Conservation (phyloP, 2,113 vertebrate genomes). For the Psilopsiagon aurifrons region DNA sequence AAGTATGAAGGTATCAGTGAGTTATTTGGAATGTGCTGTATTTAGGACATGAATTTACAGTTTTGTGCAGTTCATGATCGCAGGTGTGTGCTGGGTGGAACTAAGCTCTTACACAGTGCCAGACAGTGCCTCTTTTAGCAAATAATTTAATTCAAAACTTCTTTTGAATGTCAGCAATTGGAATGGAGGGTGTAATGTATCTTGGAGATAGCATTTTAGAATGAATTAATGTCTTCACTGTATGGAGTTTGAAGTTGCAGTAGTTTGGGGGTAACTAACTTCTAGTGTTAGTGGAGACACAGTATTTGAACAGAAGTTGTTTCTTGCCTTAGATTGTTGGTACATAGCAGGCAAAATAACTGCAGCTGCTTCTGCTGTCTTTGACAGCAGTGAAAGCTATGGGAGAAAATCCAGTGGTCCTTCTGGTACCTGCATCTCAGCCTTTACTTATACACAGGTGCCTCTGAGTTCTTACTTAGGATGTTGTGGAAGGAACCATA, state of each 20-base stretch:
- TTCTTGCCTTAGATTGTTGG: not conserved
- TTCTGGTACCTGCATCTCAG: not conserved
- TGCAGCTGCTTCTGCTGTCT: constrained; percentile 4
- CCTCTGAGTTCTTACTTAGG: not conserved
- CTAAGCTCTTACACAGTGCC: constrained; percentile 29
- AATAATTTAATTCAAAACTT: constrained; percentile 65
- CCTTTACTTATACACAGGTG: not conserved
- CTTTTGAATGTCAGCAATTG: constrained; percentile 37
- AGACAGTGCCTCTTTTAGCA: constrained; percentile 61
- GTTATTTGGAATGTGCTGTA: constrained; percentile 49
- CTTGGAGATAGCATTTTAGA: constrained; percentile 11
- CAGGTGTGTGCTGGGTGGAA: constrained; percentile 5
- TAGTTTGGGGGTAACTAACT: constrained; percentile 36
- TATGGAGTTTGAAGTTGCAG: constrained; percentile 29
- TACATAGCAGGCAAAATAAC: not conserved
- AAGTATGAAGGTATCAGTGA: constrained; percentile 38
- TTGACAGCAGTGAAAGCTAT: not conserved
- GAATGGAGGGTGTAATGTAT: constrained; percentile 34
- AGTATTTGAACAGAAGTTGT: not conserved
- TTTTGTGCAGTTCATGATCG: constrained; percentile 55
- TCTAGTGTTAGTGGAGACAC: not conserved
- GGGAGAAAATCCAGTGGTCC: not conserved
- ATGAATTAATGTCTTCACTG: not conserved
- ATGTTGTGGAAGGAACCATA: not conserved
- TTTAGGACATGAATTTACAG: constrained; percentile 52